phyloP scores from a whole-genome alignment of 2,113 vertebrate species.

The Piprites chloris region DNA sequence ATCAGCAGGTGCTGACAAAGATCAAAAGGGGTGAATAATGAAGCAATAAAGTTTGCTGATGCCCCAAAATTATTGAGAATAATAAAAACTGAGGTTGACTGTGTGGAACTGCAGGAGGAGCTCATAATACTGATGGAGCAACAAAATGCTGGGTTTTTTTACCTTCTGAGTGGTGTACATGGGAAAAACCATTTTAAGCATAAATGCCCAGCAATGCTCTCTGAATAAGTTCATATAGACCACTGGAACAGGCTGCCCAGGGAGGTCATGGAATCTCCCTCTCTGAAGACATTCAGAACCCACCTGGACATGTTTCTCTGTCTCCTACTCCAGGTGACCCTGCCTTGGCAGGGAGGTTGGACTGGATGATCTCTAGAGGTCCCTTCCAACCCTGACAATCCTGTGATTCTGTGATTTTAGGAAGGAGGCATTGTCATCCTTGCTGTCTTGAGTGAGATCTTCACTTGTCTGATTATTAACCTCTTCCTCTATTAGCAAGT shows the following conservation, averaged over 20 bases:
- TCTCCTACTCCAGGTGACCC: background rate
- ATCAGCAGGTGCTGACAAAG: background rate
- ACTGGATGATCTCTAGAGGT: background rate
- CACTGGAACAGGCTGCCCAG: background rate
- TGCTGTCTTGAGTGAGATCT: background rate
- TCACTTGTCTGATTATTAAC: background rate
- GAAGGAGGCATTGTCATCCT: background rate
- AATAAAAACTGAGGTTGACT: background rate
- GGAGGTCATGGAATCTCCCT: background rate
- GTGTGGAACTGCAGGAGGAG: background rate
- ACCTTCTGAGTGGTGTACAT: background rate
- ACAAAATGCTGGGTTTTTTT: background rate
- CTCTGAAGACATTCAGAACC: background rate
- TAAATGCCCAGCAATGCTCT: rapidly evolving
- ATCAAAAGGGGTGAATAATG: background rate
- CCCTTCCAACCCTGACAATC: background rate
- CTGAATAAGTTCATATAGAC: background rate
- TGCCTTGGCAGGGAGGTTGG: background rate
- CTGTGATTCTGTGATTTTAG: background rate
- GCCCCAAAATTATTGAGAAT: background rate
- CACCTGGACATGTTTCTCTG: background rate
- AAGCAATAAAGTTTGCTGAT: background rate
- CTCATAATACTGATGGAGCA: background rate
- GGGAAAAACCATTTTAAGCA: background rate
- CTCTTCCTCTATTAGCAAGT: background rate